Base-by-base conservation (phyloP, 2,113 vertebrate species). In the Myiagra hebetior region DNA sequence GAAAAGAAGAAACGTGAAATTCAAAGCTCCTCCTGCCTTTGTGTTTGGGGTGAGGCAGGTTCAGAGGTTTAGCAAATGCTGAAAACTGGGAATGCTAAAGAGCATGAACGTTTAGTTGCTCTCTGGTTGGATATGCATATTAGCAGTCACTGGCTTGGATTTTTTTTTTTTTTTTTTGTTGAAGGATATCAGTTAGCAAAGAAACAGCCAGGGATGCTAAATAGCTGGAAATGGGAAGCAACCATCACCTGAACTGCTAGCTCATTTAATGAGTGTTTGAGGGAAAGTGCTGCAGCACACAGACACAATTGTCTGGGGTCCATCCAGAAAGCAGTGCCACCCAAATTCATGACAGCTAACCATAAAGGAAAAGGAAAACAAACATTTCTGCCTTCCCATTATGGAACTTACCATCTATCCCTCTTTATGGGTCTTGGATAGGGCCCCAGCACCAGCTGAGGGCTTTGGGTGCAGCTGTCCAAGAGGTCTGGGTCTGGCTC, bases 381-480 rank as follows among this genome's bases (percentile, higher is more conserved):
- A 94, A 80, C 44, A 87, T 57, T 88, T 88, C 86, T 96, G 84
- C 55, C 73, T 90, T 22, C 42, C 44, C 24, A 18, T 84, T 59
- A 75, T 6, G 31, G 59, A 53, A 24, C 81, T 91, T 85, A 65
- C 41, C 20, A 8, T 56, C 69, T 35, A 74, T 62, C 30, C 46
- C 47, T 83, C 89, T 95, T 92, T 91, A 85, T 79, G 70, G 76
- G 41, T n/a, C 60, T 94, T 94, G 85, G 91, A 94, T 13, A 31
- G 33, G n/a, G 57, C 50, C 72, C 27, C 3, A 2, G 75, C 3
- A 3, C 28, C 65, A 94, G 94, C 65, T 93, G 87, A 94, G 49
- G 75, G 59, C 52, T 93, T 75, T 77, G 69, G 44, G 81, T 76
- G 53, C 75, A 92, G 90, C 72, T 93, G 80, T 73, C 60, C 7